Evolutionary conservation across 2,888 invertebrate genomes (phyloP).

Genomic region (Masnerella sp.): DNA sequence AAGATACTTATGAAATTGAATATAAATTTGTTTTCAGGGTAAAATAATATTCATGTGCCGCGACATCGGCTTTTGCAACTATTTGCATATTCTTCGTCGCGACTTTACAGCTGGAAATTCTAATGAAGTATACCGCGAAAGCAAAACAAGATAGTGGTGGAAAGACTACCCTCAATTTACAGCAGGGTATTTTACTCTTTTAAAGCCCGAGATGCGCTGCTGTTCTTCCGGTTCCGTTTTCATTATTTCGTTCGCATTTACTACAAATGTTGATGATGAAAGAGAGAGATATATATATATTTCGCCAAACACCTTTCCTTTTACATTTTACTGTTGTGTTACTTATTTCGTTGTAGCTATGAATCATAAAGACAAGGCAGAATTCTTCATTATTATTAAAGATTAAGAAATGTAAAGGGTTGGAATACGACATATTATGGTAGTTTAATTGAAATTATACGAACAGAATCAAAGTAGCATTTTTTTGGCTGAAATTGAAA

Average conservation of each 20-base stretch:
- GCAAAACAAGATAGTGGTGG: constrained; percentile 54
- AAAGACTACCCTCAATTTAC: constrained; percentile 55
- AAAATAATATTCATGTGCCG: constrained; percentile 38
- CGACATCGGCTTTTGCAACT: constrained; percentile 46
- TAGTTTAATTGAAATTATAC: no score
- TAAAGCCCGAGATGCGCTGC: constrained; percentile 42
- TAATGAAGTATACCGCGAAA: constrained; percentile 55
- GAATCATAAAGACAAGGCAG: constrained; percentile 39
- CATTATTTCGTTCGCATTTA: constrained; percentile 47
- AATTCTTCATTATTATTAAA: no score
- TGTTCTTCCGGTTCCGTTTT: constrained; percentile 54
- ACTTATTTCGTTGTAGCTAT: constrained; percentile 24
- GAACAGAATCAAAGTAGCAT: no score
- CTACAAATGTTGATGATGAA: constrained; percentile 25
- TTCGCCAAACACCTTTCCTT: no score
- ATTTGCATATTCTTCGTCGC: constrained; percentile 48
- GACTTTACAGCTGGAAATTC: constrained; percentile 54
- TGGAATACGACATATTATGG: no score
- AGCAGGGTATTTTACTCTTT: constrained; percentile 56
- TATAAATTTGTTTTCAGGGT: constrained; percentile 28
- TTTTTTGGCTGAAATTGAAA: no score
- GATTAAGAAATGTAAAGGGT: no score
- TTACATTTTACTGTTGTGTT: constrained; percentile 14
- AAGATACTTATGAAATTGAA: constrained; percentile 32
- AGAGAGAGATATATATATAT: constrained; percentile 32